These are phyloP conservation scores for Catharus minimus DNA, from an alignment of 2,113 vertebrate genomes.

Conservation along the genomic window DNA sequence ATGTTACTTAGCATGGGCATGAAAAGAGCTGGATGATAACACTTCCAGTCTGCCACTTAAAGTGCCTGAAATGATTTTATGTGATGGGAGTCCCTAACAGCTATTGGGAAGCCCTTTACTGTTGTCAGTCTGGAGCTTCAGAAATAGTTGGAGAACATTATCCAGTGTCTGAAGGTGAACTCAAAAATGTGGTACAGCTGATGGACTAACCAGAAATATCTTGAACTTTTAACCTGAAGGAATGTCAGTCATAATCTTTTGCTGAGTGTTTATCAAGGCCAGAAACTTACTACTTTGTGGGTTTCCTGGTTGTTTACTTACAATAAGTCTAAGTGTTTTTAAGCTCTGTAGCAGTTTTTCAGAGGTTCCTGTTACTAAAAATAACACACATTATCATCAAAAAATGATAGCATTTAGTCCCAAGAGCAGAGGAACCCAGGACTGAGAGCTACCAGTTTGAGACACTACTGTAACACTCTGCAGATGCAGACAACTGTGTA, in stretches of 20 bases:
- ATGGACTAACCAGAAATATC: not conserved
- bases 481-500: constrained; percentile 8
- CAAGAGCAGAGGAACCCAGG: not conserved
- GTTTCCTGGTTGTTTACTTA: not conserved
- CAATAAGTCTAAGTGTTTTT: not conserved
- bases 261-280: not conserved
- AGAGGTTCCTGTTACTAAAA: not conserved
- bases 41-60: not conserved
- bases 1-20: not conserved
- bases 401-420: not conserved
- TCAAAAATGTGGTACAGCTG: not conserved
- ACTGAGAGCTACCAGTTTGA: not conserved
- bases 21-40: not conserved
- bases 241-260: not conserved
- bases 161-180: not conserved
- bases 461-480: not conserved
- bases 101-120: not conserved
- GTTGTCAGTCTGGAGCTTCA: not conserved
- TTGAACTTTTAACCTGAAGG: not conserved
- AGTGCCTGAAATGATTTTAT: not conserved
- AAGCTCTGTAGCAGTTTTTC: not conserved
- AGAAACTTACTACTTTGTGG: not conserved
- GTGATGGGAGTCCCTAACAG: not conserved
- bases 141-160: not conserved
- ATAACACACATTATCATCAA: rapidly evolving